Evolutionary conservation across 2,888 invertebrate species (phyloP), one percentile per base, ranked within the genome.

Genomic region (Chaitophorus viminalis): DNA sequence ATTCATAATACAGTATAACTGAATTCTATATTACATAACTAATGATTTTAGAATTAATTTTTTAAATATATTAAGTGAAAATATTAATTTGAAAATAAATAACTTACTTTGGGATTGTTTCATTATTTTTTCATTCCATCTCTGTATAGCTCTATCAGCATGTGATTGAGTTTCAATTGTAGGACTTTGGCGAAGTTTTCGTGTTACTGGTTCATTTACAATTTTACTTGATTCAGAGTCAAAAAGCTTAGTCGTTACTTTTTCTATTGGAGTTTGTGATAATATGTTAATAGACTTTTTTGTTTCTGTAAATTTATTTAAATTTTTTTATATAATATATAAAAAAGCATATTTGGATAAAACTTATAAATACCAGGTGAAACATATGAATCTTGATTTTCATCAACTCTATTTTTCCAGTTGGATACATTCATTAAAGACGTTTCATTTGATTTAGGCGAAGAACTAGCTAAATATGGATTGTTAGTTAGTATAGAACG

Each of bases 341-440:
- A 3, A 9, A n/a, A 29, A 29, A 46, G 46, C 11, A 46, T 14
- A n/a, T 65, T 68, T 14, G 14, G 54, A 82, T 54, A 21, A 74
- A 75, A 33, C 0, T 70, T 4, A 54, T 33, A 39, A 33, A 1
- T 87, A 87, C 87, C 81, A 31, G 87, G 79, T 4, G 79, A 87
- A 1, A 25, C 21, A n/a, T 60, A 87, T 11, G 39, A 14, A 68
- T n/a, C 60, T 36, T 72, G 70, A 72, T 86, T 14, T 74, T 31
- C 60, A 81, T n/a, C 39, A 18, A 0, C 0, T 68, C 14, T 11
- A 84, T 46, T 85, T 77, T 65, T 76, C 76, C 74, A 74, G 21
- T 46, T 72, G 39, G 87, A 87, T 36, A 87, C 87, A 75, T 87
- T 87, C 87, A 87, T 87, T 11, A 87, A 74, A n/a, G 87, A 87